These are phyloP conservation scores for Sphaerophoria rueppellii DNA, from an alignment of 2,888 invertebrate species.

Conservation along the genomic window DNA sequence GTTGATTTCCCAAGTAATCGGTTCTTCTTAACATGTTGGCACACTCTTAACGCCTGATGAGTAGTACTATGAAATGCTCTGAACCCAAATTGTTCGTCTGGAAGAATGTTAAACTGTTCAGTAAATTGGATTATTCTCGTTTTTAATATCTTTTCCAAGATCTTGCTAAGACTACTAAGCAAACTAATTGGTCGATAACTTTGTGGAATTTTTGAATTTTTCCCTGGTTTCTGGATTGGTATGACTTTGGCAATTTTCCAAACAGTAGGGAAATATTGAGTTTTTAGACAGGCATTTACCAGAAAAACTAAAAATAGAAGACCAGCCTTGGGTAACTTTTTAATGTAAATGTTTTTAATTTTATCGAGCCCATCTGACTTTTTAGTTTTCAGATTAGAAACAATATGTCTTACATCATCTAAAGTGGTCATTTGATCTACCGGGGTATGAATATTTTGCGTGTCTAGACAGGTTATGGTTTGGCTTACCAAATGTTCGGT, in stretches of 20 bases:
- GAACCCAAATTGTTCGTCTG: background rate
- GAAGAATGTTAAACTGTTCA: background rate
- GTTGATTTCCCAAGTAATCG: too few relatives aligned
- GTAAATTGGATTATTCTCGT: too few relatives aligned
- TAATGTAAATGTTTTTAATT: background rate
- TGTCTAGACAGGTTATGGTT: background rate
- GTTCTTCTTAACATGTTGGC: too few relatives aligned
- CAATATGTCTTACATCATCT: background rate
- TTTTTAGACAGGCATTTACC: background rate
- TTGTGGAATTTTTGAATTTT: too few relatives aligned
- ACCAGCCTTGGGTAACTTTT: background rate
- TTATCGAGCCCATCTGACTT: conserved; percentile 2
- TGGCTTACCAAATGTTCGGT: background rate
- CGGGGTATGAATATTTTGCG: background rate
- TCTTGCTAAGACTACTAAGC: too few relatives aligned
- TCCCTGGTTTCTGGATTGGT: too few relatives aligned
- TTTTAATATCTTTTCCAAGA: too few relatives aligned
- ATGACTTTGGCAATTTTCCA: background rate
- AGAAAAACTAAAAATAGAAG: background rate
- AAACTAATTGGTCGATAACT: too few relatives aligned
- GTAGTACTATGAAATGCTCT: too few relatives aligned
- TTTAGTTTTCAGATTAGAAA: conserved; percentile 3
- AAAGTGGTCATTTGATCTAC: background rate
- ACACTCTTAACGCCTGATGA: too few relatives aligned
- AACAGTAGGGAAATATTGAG: background rate